Conservation (phyloP, 1,140 invertebrate genomes). For the Leptinotarsa defecta region DNA sequence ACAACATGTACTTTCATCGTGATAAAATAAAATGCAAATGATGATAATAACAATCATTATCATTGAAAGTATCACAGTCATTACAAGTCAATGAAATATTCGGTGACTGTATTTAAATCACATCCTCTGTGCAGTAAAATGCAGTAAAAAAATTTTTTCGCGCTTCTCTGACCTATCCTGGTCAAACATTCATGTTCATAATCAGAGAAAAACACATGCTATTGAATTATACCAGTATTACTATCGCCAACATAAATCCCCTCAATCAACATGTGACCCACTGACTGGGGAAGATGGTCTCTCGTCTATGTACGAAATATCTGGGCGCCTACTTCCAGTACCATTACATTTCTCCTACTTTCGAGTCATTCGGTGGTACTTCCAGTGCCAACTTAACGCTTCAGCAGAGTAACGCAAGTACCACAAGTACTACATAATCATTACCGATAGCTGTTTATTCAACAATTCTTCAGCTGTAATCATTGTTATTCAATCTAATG, state of each 20-base stretch:
- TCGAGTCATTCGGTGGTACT: conserved; percentile 28
- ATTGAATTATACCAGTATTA: too few species aligned
- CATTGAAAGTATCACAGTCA: too few species aligned
- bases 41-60: too few species aligned
- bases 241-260: neutral
- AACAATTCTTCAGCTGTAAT: neutral
- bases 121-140: too few species aligned
- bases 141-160: too few species aligned
- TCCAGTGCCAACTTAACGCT: conserved; percentile 23
- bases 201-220: too few species aligned
- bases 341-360: conserved; percentile 39
- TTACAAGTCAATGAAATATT: too few species aligned
- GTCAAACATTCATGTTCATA: too few species aligned
- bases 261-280: neutral
- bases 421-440: conserved; percentile 11
- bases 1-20: too few species aligned
- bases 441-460: conserved; percentile 8
- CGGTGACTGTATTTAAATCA: too few species aligned
- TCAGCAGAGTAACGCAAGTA: conserved; percentile 5
- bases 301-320: conserved; percentile 6
- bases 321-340: conserved; percentile 22
- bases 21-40: too few species aligned
- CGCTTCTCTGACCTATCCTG: too few species aligned
- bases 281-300: neutral
- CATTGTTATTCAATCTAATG: conserved; percentile 9